Evolutionary conservation across 1,140 invertebrate genomes (phyloP).

Genomic region (Lordiphosa collinella): DNA sequence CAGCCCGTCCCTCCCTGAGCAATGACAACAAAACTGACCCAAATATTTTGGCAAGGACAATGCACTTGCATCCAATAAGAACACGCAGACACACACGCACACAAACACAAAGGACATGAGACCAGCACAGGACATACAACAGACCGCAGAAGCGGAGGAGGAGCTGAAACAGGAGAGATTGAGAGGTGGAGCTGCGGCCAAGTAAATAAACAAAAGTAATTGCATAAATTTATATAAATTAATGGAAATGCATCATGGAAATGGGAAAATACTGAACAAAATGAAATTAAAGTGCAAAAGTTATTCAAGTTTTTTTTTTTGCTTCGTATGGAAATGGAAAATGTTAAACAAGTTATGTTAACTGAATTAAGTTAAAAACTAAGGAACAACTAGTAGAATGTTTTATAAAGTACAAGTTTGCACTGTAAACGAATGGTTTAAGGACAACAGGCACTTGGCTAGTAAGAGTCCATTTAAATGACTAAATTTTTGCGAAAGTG

Average conservation of each 20-base stretch:
- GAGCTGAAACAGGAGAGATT: neutral
- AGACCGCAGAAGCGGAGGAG: slow-evolving; percentile 13
- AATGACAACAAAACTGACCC: slow-evolving; percentile 73
- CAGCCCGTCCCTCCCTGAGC: slow-evolving; percentile 33
- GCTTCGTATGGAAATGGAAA: slow-evolving; percentile 4
- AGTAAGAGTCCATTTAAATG: too few relatives aligned
- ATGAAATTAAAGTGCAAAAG: slow-evolving; percentile 63
- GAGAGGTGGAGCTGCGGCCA: slow-evolving; percentile 25
- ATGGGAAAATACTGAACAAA: slow-evolving; percentile 40
- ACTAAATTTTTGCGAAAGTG: too few relatives aligned
- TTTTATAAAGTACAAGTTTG: too few relatives aligned
- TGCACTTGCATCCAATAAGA: slow-evolving; percentile 68
- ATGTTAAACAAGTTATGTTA: too few relatives aligned
- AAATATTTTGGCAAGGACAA: slow-evolving; percentile 75
- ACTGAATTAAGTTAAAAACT: too few relatives aligned
- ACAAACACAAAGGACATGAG: slow-evolving; percentile 14
- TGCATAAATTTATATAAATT: slow-evolving; percentile 77
- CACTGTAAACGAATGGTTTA: too few relatives aligned
- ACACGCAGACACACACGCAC: slow-evolving; percentile 21
- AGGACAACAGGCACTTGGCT: too few relatives aligned
- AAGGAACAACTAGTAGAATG: too few relatives aligned
- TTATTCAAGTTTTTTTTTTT: slow-evolving; percentile 27
- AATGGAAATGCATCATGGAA: slow-evolving; percentile 71
- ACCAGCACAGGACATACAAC: slow-evolving; percentile 21
- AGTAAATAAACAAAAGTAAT: slow-evolving; percentile 77